Evolutionary conservation across 1,140 invertebrate species (phyloP).

Genomic region (Cryptotermes secundus): DNA sequence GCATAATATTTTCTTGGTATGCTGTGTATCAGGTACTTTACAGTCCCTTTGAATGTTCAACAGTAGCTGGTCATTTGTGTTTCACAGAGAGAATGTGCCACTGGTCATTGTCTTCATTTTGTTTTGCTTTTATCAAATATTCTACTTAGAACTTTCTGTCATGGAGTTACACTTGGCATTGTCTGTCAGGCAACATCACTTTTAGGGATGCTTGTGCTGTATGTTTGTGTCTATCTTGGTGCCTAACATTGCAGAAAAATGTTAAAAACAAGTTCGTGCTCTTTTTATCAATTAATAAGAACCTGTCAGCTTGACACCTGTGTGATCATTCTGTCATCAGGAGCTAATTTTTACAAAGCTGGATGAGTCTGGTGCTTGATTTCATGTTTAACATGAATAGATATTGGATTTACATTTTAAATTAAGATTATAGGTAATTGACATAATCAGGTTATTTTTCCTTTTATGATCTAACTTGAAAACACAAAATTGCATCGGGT

Average conservation of each 20-base stretch:
- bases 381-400: not conserved
- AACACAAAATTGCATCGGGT: not conserved
- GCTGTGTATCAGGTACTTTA: not conserved
- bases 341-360: not conserved
- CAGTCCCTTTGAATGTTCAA: not conserved
- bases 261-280: conserved; percentile 15
- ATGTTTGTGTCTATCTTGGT: conserved; percentile 26
- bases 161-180: not conserved
- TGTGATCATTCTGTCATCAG: not conserved
- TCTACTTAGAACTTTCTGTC: not conserved
- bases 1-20: not conserved
- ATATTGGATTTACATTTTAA: not conserved
- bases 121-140: not conserved
- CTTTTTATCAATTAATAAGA: not conserved
- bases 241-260: conserved; percentile 27
- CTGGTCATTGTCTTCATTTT: not conserved
- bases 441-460: not conserved
- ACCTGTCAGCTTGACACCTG: not conserved
- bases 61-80: not conserved
- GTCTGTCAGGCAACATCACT: conserved; percentile 7
- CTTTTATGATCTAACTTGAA: not conserved
- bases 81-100: not conserved
- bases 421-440: not conserved
- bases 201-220: conserved; percentile 20
- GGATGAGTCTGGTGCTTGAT: not conserved